Conservation (phyloP, 2,888 invertebrate species). For the Andrena flavipes region DNA sequence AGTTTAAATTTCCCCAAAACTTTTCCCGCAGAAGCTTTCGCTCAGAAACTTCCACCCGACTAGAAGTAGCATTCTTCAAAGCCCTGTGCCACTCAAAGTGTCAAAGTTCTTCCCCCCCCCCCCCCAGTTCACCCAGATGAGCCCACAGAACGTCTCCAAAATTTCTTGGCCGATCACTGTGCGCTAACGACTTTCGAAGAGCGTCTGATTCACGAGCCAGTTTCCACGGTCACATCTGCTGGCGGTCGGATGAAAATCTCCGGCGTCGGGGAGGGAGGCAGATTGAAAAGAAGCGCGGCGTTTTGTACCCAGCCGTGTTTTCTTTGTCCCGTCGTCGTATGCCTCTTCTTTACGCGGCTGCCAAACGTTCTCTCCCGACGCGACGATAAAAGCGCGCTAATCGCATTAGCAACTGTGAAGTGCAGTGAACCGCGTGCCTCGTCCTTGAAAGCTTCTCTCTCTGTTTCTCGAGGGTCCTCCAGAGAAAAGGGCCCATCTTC, state of each 20-base stretch:
- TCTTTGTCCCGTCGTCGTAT: constrained; percentile 39
- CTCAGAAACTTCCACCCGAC: too few species aligned
- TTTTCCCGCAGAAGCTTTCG: too few species aligned
- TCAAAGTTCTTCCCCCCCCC: too few species aligned
- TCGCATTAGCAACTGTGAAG: constrained; percentile 75
- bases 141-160: not conserved
- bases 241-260: constrained; percentile 21
- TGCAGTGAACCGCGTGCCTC: constrained; percentile 68
- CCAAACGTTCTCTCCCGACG: constrained; percentile 27
- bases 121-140: too few species aligned
- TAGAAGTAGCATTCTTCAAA: too few species aligned
- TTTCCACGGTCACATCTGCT: constrained; percentile 45
- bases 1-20: too few species aligned
- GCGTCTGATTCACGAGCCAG: constrained; percentile 18
- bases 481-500: constrained; percentile 47
- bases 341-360: constrained; percentile 12
- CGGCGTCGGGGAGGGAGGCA: constrained; percentile 1
- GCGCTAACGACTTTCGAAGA: constrained; percentile 42
- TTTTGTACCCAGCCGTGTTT: constrained; percentile 35
- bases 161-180: constrained; percentile 24
- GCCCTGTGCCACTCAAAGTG: too few species aligned
- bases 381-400: constrained; percentile 77
- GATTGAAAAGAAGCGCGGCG: constrained; percentile 14
- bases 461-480: constrained; percentile 42
- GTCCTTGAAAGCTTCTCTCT: constrained; percentile 57